A percentile compares a stretch with the other conserved stretches of the same genome.
Evolutionary conservation across 2,113 vertebrate genomes (phyloP).

Genomic region (Ivindomyrus marchei): DNA sequence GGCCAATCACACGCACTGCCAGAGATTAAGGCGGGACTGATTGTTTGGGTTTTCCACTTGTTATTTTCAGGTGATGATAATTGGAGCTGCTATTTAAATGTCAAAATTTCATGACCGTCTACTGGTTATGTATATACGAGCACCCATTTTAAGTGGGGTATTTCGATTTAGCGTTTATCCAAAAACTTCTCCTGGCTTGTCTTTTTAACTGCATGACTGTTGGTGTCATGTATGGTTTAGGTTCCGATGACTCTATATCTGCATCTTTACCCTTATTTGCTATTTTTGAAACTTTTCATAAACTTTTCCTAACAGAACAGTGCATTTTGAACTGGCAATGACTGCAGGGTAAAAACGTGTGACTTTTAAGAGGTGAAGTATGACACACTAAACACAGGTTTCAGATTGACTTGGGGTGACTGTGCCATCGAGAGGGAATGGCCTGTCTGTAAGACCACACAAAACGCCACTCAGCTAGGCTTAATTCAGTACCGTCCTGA

Average conservation of each 20-base stretch:
- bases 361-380: background rate
- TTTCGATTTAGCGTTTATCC: background rate
- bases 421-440: background rate
- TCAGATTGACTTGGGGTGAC: background rate
- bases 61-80: background rate
- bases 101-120: constrained; percentile 10
- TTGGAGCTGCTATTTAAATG: background rate
- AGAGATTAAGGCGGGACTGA: background rate
- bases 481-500: constrained; percentile 21
- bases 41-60: background rate
- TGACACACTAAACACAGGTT: background rate
- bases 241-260: background rate
- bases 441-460: constrained; percentile 22
- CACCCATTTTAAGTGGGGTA: constrained; percentile 1
- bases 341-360: background rate
- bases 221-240: background rate
- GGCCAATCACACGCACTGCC: background rate
- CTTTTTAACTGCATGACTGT: background rate
- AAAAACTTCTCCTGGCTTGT: background rate
- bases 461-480: constrained; percentile 19
- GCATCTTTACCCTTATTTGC: background rate
- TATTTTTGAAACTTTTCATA: background rate
- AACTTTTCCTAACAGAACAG: background rate
- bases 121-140: background rate
- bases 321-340: background rate